A percentile compares a stretch with the other conserved stretches of the same genome.
phyloP scores from a whole-genome alignment of 2,797 vertebrate genomes.

The Onychomys torridus region DNA sequence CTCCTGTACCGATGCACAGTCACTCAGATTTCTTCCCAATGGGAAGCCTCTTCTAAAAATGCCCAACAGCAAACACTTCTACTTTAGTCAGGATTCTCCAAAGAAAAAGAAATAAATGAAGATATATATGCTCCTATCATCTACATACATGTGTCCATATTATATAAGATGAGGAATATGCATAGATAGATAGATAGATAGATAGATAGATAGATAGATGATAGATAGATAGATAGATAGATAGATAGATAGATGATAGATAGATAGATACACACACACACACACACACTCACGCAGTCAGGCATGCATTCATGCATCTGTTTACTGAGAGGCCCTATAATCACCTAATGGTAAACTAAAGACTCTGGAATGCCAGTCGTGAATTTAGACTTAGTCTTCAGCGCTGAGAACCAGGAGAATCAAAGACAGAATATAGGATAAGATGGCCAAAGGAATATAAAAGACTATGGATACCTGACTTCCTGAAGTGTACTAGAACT shows the following conservation, averaged over 20 bases:
- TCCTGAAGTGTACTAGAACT: neutral
- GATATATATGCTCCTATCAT: neutral
- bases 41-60: neutral
- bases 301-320: neutral
- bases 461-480: rapidly evolving
- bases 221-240: too few species aligned
- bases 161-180: neutral
- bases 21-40: neutral
- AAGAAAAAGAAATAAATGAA: neutral
- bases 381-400: neutral
- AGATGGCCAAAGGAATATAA: neutral
- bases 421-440: neutral
- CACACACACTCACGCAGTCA: too few species aligned
- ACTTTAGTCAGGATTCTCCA: neutral
- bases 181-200: neutral
- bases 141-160: neutral
- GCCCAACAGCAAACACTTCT: neutral
- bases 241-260: too few species aligned
- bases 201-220: too few species aligned
- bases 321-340: neutral
- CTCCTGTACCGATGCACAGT: neutral
- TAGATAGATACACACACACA: too few species aligned
- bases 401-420: neutral
- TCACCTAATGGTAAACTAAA: neutral
- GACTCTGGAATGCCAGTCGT: neutral